These are phyloP conservation scores for Trichomycterus rosablanca DNA, from an alignment of 2,113 vertebrate species.

Conservation along the genomic window DNA sequence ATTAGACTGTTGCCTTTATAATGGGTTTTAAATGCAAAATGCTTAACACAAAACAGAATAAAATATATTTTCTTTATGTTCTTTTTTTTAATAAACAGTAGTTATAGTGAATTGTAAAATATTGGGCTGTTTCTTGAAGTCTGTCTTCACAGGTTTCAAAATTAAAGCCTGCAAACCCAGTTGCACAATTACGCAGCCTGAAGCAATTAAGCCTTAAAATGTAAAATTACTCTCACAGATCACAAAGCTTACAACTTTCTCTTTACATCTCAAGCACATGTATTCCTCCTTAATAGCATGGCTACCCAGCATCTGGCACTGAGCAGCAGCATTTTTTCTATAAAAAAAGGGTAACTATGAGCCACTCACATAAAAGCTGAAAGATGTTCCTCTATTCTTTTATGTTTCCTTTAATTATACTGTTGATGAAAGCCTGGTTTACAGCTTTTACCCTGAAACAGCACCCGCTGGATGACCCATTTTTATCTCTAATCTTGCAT, in stretches of 20 bases:
- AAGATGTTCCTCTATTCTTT: constrained; percentile 11
- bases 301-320: neutral
- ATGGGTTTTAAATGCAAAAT: too few relatives aligned
- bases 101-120: too few relatives aligned
- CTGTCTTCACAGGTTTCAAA: too few relatives aligned
- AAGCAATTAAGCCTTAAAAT: constrained; percentile 1
- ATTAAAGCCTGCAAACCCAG: too few relatives aligned
- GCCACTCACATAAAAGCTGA: neutral
- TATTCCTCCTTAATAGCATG: neutral
- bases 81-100: too few relatives aligned
- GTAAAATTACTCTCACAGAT: neutral
- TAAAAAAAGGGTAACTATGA: neutral
- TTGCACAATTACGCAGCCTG: too few relatives aligned
- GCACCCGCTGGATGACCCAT: constrained; percentile 27
- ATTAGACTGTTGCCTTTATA: too few relatives aligned
- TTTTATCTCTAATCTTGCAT: constrained; percentile 24
- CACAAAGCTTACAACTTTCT: neutral
- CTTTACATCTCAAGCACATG: too few relatives aligned
- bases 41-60: too few relatives aligned
- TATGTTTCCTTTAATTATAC: constrained; percentile 26
- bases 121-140: too few relatives aligned
- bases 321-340: neutral
- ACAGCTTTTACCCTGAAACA: constrained; percentile 25
- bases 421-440: constrained; percentile 16
- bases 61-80: too few relatives aligned